Conservation (phyloP, 2,888 invertebrate species). For the Sussaba pulchella region DNA sequence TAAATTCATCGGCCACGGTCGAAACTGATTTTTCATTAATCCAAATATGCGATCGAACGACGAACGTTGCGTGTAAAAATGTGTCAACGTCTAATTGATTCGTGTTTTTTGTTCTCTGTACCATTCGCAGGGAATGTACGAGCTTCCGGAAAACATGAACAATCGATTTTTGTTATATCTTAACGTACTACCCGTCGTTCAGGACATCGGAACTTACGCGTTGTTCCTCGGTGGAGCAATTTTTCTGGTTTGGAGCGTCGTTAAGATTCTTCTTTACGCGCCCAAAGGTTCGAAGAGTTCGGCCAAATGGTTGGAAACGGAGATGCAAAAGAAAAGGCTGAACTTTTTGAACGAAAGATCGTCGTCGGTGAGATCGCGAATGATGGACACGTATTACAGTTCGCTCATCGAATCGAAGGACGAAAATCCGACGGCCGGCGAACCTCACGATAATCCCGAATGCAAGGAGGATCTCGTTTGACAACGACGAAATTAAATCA, state of each 20-base stretch:
- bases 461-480: slow-evolving; percentile 68
- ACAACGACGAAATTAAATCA: slow-evolving; percentile 19
- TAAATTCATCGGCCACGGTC: background rate
- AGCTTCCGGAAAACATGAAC: slow-evolving; percentile 87
- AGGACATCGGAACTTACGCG: slow-evolving; percentile 86
- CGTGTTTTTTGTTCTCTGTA: background rate
- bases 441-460: slow-evolving; percentile 68
- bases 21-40: slow-evolving; percentile 5
- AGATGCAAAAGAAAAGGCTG: slow-evolving; percentile 77
- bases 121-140: slow-evolving; percentile 90
- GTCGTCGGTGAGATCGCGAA: slow-evolving; percentile 76
- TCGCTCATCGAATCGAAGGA: slow-evolving; percentile 79
- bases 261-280: slow-evolving; percentile 78
- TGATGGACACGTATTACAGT: slow-evolving; percentile 84
- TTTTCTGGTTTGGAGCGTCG: slow-evolving; percentile 85
- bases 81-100: background rate
- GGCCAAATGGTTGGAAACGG: slow-evolving; percentile 77
- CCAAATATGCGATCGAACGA: background rate
- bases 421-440: slow-evolving; percentile 64
- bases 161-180: slow-evolving; percentile 90
- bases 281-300: slow-evolving; percentile 68
- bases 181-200: slow-evolving; percentile 89
- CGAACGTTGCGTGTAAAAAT: background rate
- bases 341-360: slow-evolving; percentile 76
- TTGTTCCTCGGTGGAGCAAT: slow-evolving; percentile 85